Evolutionary conservation across 2,888 invertebrate species (phyloP), one percentile per base, ranked within the genome.

Genomic region (Pterostichus niger): DNA sequence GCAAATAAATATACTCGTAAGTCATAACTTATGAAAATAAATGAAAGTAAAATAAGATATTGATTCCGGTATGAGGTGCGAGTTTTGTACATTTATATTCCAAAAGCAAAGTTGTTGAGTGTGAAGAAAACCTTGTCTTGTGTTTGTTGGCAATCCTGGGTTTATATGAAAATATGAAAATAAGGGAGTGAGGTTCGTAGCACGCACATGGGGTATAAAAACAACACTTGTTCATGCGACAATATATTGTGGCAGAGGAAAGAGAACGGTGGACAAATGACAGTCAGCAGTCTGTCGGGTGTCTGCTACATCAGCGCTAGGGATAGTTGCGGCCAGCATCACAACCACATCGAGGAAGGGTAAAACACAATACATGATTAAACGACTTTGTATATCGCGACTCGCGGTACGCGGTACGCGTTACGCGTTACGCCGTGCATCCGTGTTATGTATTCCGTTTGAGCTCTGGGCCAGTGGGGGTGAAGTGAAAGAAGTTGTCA

Each of bases 291-390:
- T 24, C 24, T 24, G 24, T 24, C 24, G 49, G 49, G 10, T 49
- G 49, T 49, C 49, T 9, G 13, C 49, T 10, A 15, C 75, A 31
- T 11, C 24, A 49, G 52, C 75, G 52, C 52, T 49, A 13, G 64
- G 64, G 64, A 13, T 35, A 33, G 33, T 64, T 33, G 35, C 13
- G 35, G 64, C n/a, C 44, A 31, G 35, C 64, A 64, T 46, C 10
- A 40, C 13, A 79, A 78, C 35, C 35, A 44, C 17, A 80, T 54
- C 44, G 35, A 24, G 54, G 71, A 81, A 81, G 81, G 81, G 81
- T 81, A 81, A 71, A 81, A 81, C 71, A 81, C 71, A 81, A 81
- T 81, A 54, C 81, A 52, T 81, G 81, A 81, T 81, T 81, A 81
- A 71, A 81, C 40, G 49, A 80, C 68, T 56, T 64, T 80, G 68